Conservation (phyloP, 1,140 invertebrate species). For the Hyles euphorbiae region DNA sequence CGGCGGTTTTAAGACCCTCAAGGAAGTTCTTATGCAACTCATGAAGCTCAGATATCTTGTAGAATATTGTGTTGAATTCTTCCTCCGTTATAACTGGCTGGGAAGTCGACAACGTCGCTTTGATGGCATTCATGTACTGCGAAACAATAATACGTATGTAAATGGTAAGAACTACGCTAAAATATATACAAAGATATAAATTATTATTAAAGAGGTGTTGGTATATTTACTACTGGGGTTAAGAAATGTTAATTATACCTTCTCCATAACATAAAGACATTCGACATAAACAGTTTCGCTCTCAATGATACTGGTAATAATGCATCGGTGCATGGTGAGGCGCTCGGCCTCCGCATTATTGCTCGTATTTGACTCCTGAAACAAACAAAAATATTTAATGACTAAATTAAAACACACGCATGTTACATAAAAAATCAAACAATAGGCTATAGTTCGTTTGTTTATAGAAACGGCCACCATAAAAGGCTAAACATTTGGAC, state of each 20-base stretch:
- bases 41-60: conserved; percentile 92
- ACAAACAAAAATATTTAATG: conserved; percentile 13
- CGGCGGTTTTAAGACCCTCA: conserved; percentile 81
- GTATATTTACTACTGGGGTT: not conserved
- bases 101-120: conserved; percentile 89
- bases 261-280: conserved; percentile 90
- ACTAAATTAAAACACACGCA: conserved; percentile 13
- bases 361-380: conserved; percentile 69
- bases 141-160: conserved; percentile 10
- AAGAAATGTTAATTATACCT: conserved; percentile 74
- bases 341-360: conserved; percentile 81
- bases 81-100: conserved; percentile 92
- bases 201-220: not conserved
- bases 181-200: too few species aligned
- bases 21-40: conserved; percentile 89
- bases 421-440: conserved; percentile 15
- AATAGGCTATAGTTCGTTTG: conserved; percentile 12
- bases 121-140: conserved; percentile 95
- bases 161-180: too few species aligned
- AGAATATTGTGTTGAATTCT: conserved; percentile 94
- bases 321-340: conserved; percentile 87
- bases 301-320: conserved; percentile 91
- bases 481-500: conserved; percentile 19
- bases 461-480: conserved; percentile 25
- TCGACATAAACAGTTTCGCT: conserved; percentile 94